Conservation (phyloP, 2,113 vertebrate species). For the Nettapus auritus region DNA sequence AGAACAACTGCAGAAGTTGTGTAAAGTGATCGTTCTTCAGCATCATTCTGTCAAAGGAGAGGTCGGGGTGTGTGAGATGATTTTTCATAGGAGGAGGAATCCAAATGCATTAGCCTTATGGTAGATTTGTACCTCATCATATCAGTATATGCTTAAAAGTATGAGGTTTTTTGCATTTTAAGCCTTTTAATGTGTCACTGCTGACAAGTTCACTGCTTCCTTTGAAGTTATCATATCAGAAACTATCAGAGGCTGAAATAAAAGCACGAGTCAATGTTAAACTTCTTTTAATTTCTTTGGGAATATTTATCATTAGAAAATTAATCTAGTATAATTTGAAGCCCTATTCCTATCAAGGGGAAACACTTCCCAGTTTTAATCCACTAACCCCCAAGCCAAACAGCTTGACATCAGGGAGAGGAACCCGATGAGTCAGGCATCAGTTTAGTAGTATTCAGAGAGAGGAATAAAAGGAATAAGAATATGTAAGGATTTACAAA, state of each 20-base stretch:
- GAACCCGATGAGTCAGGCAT: background rate
- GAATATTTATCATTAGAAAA: background rate
- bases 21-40: background rate
- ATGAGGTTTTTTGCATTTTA: background rate
- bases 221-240: slow-evolving; percentile 27
- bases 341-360: background rate
- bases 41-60: background rate
- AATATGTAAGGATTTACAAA: background rate
- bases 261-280: slow-evolving; percentile 20
- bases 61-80: background rate
- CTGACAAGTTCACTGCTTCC: background rate
- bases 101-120: background rate
- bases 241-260: slow-evolving; percentile 25
- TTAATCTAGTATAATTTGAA: background rate
- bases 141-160: background rate
- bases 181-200: background rate
- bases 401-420: background rate
- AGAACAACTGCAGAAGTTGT: background rate
- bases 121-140: background rate
- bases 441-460: background rate
- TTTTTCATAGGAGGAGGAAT: background rate
- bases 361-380: background rate
- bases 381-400: background rate
- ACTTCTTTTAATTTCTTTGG: background rate
- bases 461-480: background rate